Conservation (phyloP, 2,797 vertebrate species). For the Cottoperca gobio region DNA sequence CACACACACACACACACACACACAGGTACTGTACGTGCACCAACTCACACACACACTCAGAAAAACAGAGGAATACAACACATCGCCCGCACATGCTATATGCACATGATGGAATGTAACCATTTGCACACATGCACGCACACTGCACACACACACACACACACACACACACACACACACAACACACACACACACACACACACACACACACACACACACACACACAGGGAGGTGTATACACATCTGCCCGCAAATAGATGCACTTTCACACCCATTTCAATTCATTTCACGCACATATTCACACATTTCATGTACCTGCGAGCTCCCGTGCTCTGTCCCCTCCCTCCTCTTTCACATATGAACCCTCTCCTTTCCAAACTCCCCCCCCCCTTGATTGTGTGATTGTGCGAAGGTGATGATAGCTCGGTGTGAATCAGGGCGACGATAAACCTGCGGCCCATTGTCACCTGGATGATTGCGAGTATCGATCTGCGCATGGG, state of each 20-base stretch:
- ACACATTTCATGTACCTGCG: slow-evolving; percentile 79
- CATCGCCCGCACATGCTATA: slow-evolving; percentile 24
- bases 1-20: slow-evolving; percentile 16
- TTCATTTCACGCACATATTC: slow-evolving; percentile 82
- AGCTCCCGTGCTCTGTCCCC: slow-evolving; percentile 40
- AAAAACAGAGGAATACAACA: slow-evolving; percentile 43
- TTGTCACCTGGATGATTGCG: slow-evolving; percentile 68
- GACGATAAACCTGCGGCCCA: slow-evolving; percentile 52
- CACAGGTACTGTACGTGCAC: background rate
- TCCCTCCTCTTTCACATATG: slow-evolving; percentile 49
- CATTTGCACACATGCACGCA: slow-evolving; percentile 24
- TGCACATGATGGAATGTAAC: slow-evolving; percentile 29
- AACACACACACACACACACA: slow-evolving; percentile 13
- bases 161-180: background rate
- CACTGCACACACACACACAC: background rate
- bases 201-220: slow-evolving; percentile 41
- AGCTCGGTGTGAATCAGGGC: slow-evolving; percentile 61
- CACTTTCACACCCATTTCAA: slow-evolving; percentile 83
- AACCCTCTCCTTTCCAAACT: slow-evolving; percentile 6
- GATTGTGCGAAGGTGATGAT: slow-evolving; percentile 63
- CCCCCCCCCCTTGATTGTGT: slow-evolving; percentile 45
- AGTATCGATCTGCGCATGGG: slow-evolving; percentile 61
- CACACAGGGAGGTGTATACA: slow-evolving; percentile 51
- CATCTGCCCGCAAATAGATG: slow-evolving; percentile 73
- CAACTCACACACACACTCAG: slow-evolving; percentile 10